A percentile compares a stretch with the other conserved stretches of the same genome.
Evolutionary conservation across 2,888 invertebrate species (phyloP).

Genomic region (Pheosia gnoma): DNA sequence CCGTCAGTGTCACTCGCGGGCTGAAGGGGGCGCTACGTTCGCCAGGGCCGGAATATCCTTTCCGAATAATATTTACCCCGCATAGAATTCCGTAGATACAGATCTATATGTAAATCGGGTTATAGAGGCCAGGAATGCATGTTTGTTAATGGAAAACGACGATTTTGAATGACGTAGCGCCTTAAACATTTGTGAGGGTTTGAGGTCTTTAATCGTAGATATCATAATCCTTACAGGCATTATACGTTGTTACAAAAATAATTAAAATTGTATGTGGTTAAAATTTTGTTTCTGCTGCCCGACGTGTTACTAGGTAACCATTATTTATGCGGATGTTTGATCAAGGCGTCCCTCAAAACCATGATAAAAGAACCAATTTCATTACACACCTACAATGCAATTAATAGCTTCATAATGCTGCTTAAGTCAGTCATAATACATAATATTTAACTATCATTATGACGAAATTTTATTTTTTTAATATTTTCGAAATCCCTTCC

Average conservation of each 20-base stretch:
- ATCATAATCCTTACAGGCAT: conserved; percentile 20
- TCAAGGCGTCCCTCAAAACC: too few species aligned
- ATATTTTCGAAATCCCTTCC: conserved; percentile 32
- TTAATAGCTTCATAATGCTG: too few species aligned
- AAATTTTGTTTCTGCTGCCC: too few species aligned
- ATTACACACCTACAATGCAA: too few species aligned
- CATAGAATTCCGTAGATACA: conserved; percentile 62
- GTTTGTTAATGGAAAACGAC: conserved; percentile 21
- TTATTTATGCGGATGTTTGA: too few species aligned
- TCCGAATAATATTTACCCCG: conserved; percentile 77
- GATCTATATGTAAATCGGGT: conserved; percentile 75
- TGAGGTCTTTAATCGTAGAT: conserved; percentile 20
- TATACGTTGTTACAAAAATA: background rate
- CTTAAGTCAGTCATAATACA: too few species aligned
- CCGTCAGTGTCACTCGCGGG: conserved; percentile 87
- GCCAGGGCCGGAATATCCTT: conserved; percentile 78
- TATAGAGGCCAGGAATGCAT: conserved; percentile 42
- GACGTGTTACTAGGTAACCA: too few species aligned
- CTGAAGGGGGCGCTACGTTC: conserved; percentile 71
- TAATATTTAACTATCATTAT: too few species aligned
- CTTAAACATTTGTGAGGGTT: background rate
- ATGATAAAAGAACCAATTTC: too few species aligned
- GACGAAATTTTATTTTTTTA: background rate
- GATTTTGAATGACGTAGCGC: conserved; percentile 15
- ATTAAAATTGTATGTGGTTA: too few species aligned